Conservation (phyloP, 2,113 vertebrate species). For the Chelonoidis abingdonii region DNA sequence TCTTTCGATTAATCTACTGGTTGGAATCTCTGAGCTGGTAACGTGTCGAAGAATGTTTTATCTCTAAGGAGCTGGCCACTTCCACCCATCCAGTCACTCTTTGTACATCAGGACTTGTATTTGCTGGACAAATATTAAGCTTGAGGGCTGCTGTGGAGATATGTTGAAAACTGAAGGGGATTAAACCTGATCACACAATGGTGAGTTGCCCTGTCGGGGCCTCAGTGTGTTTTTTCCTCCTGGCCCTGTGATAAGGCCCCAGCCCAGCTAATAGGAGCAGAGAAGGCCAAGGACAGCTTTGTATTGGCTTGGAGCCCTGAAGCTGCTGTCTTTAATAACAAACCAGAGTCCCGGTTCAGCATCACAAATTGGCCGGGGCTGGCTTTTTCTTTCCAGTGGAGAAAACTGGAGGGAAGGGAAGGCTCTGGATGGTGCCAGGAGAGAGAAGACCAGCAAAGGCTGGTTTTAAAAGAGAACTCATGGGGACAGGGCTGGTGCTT, state of each 20-base stretch:
- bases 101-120: not conserved
- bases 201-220: not conserved
- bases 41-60: fast-evolving
- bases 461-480: not conserved
- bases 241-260: not conserved
- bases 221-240: not conserved
- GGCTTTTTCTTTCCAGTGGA: not conserved
- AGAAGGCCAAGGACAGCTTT: not conserved
- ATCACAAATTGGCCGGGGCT: not conserved
- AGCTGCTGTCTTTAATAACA: not conserved
- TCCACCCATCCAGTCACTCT: fast-evolving
- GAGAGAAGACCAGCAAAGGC: not conserved
- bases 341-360: not conserved
- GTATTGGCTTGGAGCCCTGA: not conserved
- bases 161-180: not conserved
- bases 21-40: not conserved
- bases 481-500: not conserved
- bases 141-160: slow-evolving; percentile 19
- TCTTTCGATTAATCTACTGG: not conserved
- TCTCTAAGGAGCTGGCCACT: not conserved
- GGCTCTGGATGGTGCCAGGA: not conserved
- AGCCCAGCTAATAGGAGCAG: not conserved
- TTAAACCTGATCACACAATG: not conserved
- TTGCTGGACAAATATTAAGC: slow-evolving; percentile 42
- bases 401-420: not conserved